phyloP scores from a whole-genome alignment of 2,113 vertebrate genomes.

The Dendropsophus ebraccatus region DNA sequence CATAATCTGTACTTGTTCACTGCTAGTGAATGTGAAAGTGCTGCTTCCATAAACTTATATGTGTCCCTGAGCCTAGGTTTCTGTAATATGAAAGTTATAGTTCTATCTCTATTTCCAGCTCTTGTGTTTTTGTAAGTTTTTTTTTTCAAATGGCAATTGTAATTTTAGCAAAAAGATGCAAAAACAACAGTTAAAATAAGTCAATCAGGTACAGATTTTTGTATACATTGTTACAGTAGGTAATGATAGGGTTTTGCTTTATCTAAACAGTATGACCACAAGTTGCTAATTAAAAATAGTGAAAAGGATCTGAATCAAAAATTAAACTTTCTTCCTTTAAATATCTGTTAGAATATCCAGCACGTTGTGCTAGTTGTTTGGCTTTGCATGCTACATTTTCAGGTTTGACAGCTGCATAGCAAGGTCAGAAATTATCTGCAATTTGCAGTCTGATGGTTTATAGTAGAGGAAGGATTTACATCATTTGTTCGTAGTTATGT shows the following conservation, averaged over 20 bases:
- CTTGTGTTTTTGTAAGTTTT: no score
- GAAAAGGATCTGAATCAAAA: background rate
- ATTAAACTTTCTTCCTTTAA: background rate
- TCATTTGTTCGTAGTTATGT: slow-evolving; percentile 31
- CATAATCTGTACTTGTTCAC: no score
- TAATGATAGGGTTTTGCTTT: background rate
- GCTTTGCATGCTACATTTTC: background rate
- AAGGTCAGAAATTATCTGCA: slow-evolving; percentile 20
- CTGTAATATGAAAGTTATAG: no score
- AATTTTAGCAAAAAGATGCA: no score
- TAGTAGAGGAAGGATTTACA: slow-evolving; percentile 21
- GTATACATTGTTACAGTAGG: background rate
- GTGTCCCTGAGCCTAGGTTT: no score
- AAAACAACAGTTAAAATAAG: background rate
- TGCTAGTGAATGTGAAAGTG: no score
- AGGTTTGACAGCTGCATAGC: slow-evolving; percentile 32
- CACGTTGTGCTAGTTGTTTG: background rate
- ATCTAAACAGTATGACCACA: background rate
- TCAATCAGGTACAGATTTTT: background rate
- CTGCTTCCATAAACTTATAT: no score
- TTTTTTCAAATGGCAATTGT: no score
- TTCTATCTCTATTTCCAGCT: no score
- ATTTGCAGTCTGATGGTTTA: slow-evolving; percentile 26
- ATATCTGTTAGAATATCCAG: background rate
- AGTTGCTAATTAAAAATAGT: background rate